Base-by-base conservation (phyloP, 2,797 vertebrate species). In the Heliangelus exortis region DNA sequence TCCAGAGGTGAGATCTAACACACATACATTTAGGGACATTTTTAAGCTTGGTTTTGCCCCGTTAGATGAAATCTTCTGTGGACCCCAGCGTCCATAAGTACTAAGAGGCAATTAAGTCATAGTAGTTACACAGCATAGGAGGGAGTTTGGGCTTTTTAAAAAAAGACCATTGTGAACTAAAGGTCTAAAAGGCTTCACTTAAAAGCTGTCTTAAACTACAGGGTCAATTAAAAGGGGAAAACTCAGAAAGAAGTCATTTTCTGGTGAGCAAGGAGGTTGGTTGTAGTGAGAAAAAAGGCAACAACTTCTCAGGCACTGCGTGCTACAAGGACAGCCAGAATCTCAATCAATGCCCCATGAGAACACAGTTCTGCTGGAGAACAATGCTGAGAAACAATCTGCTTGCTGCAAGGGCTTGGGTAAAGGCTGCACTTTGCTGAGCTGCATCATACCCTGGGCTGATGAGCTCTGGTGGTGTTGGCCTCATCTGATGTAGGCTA, bases 11-110 rank as follows among this genome's bases (percentile, higher is more conserved):
- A 89, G 45, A 16, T 68, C 31, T 33, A 78, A 77, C 51, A 48
- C 50, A 16, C n/a, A 54, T 28, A 16, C 28, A 18, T 59, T 53
- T 23, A 65, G 47, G 45, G 69, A 58, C 13, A 13, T 10, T 39
- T 47, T 14, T 9, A 21, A 59, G 63, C 50, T 89, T 28, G 41
- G 10, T 48, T 93, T 71, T 83, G 31, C 36, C 61, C 72, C 20
- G 2, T 6, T 83, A 61, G 41, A 61, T 31, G n/a, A 39, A 54
- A 41, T 33, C 31, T 74, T 28, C 15, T 0, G 0, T 18, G 36
- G 36, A 34, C 36, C 53, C 29, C 2, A 29, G 10, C 45, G 43
- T 51, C 84, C 75, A 3, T 25, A 75, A 5, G 1, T 45, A 43
- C 33, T 63, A n/a, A 72, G 54, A 62, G 33, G 25, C 8, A 63